Percentiles rank a stretch among this genome's conserved stretches.
Conservation (phyloP, 2,888 invertebrate species). For the Phania funesta region DNA sequence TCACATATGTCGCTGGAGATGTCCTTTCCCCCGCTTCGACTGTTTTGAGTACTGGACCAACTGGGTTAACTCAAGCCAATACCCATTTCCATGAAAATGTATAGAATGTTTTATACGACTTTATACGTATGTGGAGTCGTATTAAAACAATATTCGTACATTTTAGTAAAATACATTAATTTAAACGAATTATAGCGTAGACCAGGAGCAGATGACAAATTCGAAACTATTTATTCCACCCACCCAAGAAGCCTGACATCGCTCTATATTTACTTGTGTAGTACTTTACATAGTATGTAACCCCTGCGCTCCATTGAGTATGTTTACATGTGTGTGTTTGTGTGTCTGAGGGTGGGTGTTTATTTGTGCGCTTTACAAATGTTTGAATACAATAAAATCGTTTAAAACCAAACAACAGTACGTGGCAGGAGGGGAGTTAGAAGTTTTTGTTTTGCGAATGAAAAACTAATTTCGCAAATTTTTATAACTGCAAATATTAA, state of each 20-base stretch:
- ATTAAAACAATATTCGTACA: conserved; percentile 56
- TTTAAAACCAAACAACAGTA: conserved; percentile 19
- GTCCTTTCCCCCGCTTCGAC: no score
- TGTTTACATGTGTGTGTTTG: background rate
- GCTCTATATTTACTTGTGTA: background rate
- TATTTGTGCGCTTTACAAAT: background rate
- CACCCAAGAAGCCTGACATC: background rate
- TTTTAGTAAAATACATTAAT: conserved; percentile 38
- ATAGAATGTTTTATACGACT: background rate
- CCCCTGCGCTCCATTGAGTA: background rate
- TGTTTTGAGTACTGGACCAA: background rate
- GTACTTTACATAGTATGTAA: background rate
- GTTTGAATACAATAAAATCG: background rate
- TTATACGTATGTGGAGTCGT: background rate
- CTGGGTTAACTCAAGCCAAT: conserved; percentile 5
- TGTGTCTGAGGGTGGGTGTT: background rate
- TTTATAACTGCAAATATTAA: no score
- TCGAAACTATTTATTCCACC: background rate
- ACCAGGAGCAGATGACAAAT: conserved; percentile 42
- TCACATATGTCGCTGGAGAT: no score
- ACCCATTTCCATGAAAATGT: conserved; percentile 20
- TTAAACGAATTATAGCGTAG: conserved; percentile 38
- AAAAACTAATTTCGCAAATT: conserved; percentile 9
- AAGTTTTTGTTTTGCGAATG: background rate
- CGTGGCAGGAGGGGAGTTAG: conserved; percentile 4